Conservation (phyloP, 2,797 vertebrate genomes). For the Chrysolophus pictus region DNA sequence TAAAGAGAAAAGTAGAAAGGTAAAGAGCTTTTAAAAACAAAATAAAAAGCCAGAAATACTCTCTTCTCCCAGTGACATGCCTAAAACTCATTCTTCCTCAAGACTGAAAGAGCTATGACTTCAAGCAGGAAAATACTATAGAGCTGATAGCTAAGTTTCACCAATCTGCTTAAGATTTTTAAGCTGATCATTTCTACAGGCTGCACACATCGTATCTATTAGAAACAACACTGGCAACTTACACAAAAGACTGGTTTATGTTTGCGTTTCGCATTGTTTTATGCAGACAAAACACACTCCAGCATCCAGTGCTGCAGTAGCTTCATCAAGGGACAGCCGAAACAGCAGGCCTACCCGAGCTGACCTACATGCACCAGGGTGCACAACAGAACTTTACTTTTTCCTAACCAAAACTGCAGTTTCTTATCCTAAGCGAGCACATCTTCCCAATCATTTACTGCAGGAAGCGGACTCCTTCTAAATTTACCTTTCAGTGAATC, state of each 20-base stretch:
- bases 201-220: background rate
- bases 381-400: background rate
- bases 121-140: background rate
- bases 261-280: background rate
- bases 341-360: background rate
- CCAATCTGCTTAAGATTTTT: background rate
- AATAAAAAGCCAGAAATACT: background rate
- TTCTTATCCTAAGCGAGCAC: background rate
- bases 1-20: background rate
- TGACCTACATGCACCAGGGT: background rate
- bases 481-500: conserved; percentile 98
- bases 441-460: conserved; percentile 39
- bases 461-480: conserved; percentile 47
- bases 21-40: background rate
- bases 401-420: conserved; percentile 2
- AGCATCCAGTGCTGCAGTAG: background rate
- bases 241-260: background rate
- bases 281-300: background rate
- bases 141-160: background rate
- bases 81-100: background rate
- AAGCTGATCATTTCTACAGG: background rate
- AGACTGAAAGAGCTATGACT: background rate
- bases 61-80: background rate
- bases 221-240: conserved; percentile 5
- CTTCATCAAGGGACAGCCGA: background rate